A percentile compares a stretch with the other conserved stretches of the same genome.
These are phyloP conservation scores for Archocentrus centrarchus DNA, from an alignment of 2,113 vertebrate species.

Conservation along the genomic window DNA sequence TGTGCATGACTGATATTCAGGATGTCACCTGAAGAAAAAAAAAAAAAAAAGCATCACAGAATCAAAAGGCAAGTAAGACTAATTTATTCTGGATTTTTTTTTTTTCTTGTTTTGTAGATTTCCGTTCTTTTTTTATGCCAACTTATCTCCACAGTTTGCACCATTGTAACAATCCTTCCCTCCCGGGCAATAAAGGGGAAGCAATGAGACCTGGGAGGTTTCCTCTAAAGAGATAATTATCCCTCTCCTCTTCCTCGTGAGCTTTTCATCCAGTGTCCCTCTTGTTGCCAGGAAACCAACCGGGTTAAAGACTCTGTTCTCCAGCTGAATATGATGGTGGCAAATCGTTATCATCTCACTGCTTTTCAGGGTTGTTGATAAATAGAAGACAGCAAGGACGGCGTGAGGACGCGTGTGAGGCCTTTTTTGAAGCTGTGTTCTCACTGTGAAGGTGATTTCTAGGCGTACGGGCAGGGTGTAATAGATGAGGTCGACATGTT, in stretches of 20 bases:
- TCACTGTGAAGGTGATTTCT: neutral
- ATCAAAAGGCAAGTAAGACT: neutral
- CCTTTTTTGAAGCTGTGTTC: neutral
- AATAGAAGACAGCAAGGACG: constrained; percentile 1
- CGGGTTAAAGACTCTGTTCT: constrained; percentile 27
- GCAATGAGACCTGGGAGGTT: constrained; percentile 42
- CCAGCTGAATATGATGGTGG: neutral
- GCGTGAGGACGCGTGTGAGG: neutral
- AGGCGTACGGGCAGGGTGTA: neutral
- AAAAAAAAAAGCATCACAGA: neutral
- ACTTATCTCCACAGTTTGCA: constrained; percentile 15
- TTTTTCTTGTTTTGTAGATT: neutral
- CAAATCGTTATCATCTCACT: constrained; percentile 15
- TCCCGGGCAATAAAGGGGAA: constrained; percentile 23
- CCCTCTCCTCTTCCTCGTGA: constrained; percentile 41
- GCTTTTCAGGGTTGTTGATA: constrained; percentile 27
- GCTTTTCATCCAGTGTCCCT: constrained; percentile 44
- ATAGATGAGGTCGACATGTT: constrained; percentile 12
- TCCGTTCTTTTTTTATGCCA: neutral
- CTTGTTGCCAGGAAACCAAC: constrained; percentile 56
- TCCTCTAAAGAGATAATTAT: constrained; percentile 58
- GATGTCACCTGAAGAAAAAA: neutral
- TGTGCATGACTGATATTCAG: neutral
- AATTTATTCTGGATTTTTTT: neutral
- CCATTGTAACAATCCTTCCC: constrained; percentile 15